Base-by-base conservation (phyloP, 2,888 invertebrate genomes). In the Ashinkailepas kermadecensis region DNA sequence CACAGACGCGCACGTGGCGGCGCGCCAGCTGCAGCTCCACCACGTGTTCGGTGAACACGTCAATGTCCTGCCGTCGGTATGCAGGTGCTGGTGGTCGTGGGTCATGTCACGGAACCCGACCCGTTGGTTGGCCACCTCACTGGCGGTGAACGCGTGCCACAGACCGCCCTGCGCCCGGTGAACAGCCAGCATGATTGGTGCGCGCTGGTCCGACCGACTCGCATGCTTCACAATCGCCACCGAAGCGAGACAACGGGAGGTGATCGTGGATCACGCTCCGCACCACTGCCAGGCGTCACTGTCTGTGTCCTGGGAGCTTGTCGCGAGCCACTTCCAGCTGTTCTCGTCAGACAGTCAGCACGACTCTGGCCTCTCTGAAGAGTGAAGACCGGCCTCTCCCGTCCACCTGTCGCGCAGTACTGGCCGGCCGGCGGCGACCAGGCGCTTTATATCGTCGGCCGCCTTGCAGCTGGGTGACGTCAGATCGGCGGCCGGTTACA, bases 41-140 rank as follows among this genome's bases (percentile, higher is more conserved):
- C 18, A 54, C 25, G 54, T 74, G 74, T 54, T 74, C 74, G 54
- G 74, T 74, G 74, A 74, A 74, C 18, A 74, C 74, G 74, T 74
- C 74, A 54, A 74, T 74, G 74, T 39, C 39, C 21, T 74, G 39
- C 74, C 74, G 21, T 25, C 25, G 7, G n/a, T 54, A 0, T 74
- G 25, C 54, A 54, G 54, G 15, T 74, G 74, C 74, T 13, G 13
- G 54, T 74, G 74, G 74, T 74, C 74, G 74, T 54, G 21, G 74
- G n/a, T 23, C 23, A 74, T 39, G 74, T 74, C 74, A 74, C 74
- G 54, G 74, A 74, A 54, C 54, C 74, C 21, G 74, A 74, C 18
- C 74, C 54, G 74, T 54, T 74, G 11, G 39, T 54, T 15, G 18
- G 39, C 74, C 74, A 74, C 23, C 74, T 74, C 15, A 10, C 25